These are phyloP conservation scores for Leptinotarsa tumamoca DNA, from an alignment of 2,888 invertebrate genomes.

Conservation along the genomic window DNA sequence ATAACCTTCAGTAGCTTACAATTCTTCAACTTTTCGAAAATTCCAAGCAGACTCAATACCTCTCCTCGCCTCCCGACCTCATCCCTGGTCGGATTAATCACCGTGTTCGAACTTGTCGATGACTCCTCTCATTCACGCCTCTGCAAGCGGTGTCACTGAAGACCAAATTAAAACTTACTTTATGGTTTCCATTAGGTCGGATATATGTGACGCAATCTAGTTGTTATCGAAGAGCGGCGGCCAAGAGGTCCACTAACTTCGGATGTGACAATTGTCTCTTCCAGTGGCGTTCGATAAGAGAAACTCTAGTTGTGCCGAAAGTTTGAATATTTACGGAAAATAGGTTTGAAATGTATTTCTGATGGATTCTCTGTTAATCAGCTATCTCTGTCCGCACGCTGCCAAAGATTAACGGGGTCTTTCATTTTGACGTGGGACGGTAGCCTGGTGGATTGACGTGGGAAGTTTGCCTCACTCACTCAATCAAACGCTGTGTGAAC, in stretches of 20 bases:
- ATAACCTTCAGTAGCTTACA: too few relatives aligned
- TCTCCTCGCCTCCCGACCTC: background rate
- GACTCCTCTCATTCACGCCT: slow-evolving; percentile 55
- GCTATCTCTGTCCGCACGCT: too few relatives aligned
- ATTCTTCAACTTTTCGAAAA: too few relatives aligned
- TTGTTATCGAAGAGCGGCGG: slow-evolving; percentile 55
- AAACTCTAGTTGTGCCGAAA: background rate
- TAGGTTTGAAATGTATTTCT: too few relatives aligned
- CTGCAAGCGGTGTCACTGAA: slow-evolving; percentile 56
- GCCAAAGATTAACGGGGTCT: too few relatives aligned
- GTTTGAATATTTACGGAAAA: background rate
- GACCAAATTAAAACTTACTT: slow-evolving; percentile 62
- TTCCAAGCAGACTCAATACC: background rate
- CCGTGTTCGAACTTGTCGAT: slow-evolving; percentile 45
- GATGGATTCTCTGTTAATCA: too few relatives aligned
- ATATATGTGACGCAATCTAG: slow-evolving; percentile 61
- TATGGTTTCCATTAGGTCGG: slow-evolving; percentile 62
- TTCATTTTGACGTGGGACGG: too few relatives aligned
- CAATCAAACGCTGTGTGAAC: too few relatives aligned
- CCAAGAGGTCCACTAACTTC: slow-evolving; percentile 48
- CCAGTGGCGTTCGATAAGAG: background rate
- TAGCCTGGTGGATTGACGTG: too few relatives aligned
- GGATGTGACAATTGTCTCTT: slow-evolving; percentile 48
- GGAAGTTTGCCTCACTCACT: too few relatives aligned
- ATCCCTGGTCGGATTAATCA: slow-evolving; percentile 28